Evolutionary conservation across 2,888 invertebrate species (phyloP), one percentile per base, ranked within the genome.

Genomic region (Arge pagana): DNA sequence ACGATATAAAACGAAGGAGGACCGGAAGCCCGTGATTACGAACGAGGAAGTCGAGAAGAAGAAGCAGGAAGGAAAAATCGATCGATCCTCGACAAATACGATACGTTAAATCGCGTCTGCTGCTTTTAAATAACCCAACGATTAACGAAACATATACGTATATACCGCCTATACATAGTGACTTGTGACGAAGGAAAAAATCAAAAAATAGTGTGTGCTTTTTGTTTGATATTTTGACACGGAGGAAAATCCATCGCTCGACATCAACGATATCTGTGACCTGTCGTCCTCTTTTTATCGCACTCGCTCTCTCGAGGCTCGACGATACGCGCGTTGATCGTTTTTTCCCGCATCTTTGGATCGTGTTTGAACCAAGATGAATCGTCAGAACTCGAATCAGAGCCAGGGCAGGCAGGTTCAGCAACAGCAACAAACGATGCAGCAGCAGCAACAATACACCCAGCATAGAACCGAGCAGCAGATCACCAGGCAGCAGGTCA

Each of bases 381-480:
- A 87, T 84, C 87, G 87, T 82, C 87, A 88, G 82, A 68, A 73
- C 67, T 64, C 67, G 15, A 33, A 45, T 45, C 45, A 45, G 23
- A 55, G 80, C 74, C 81, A 83, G 71, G 80, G 77, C 60, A 78
- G 80, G 66, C 79, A 77, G 63, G 74, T 73, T 36, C 68, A 63
- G 52, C 74, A 74, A 36, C 78, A 78, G 63, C 81, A 82, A 68
- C 80, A 80, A 66, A 76, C 72, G 55, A 77, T 52, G 64, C 65
- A 64, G 52, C 71, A 76, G 50, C 74, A 77, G 60, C 76, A 77
- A 53, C 71, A 70, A 52, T 69, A 71, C 40, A 80, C 82, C 75
- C 81, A 84, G 72, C 84, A 83, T 76, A 81, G 85, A 75, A 88
- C 87, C 66, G 89, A 90, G 80, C 88, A 88, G 78, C 88, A 87